Conservation (phyloP, 37 sponge, comb jelly and placozoan genomes). For the Ianthella basta region DNA sequence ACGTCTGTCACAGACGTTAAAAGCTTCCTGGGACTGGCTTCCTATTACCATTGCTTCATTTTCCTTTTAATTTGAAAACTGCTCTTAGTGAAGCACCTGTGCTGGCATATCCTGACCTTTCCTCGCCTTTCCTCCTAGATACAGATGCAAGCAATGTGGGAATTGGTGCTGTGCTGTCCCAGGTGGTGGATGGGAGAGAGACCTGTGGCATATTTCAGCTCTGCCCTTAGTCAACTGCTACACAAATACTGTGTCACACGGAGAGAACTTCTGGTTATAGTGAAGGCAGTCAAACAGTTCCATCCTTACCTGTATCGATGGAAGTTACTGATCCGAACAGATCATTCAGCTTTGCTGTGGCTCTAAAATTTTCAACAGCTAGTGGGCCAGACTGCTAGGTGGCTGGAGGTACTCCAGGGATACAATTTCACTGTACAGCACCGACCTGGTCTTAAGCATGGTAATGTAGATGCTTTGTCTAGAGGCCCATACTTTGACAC, state of each 20-base stretch:
- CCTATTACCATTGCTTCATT: conserved; percentile 6
- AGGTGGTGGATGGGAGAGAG: too few relatives aligned
- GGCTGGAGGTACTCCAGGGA: conserved; percentile 13
- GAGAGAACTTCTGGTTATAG: conserved; percentile 26
- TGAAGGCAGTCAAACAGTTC: too few relatives aligned
- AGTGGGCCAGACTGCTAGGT: conserved; percentile 33
- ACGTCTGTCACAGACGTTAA: neutral
- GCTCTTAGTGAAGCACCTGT: conserved; percentile 51
- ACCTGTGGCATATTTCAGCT: conserved; percentile 43
- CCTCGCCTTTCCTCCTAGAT: neutral
- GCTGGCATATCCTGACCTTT: conserved; percentile 36
- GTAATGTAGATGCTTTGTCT: conserved; percentile 26
- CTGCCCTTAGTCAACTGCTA: neutral
- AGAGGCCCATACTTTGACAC: neutral
- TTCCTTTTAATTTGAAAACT: too few relatives aligned
- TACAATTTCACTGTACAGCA: conserved; percentile 34
- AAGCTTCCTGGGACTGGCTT: conserved; percentile 6
- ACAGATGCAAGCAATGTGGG: conserved; percentile 30
- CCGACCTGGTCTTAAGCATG: neutral
- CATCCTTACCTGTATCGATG: conserved; percentile 11
- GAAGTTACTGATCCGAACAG: conserved; percentile 23
- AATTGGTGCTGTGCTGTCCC: conserved; percentile 55
- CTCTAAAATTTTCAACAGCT: neutral
- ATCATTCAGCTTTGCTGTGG: conserved; percentile 32
- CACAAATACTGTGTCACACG: conserved; percentile 27